Base-by-base conservation (phyloP, 1,140 invertebrate genomes). In the Sycophaga agraensis region DNA sequence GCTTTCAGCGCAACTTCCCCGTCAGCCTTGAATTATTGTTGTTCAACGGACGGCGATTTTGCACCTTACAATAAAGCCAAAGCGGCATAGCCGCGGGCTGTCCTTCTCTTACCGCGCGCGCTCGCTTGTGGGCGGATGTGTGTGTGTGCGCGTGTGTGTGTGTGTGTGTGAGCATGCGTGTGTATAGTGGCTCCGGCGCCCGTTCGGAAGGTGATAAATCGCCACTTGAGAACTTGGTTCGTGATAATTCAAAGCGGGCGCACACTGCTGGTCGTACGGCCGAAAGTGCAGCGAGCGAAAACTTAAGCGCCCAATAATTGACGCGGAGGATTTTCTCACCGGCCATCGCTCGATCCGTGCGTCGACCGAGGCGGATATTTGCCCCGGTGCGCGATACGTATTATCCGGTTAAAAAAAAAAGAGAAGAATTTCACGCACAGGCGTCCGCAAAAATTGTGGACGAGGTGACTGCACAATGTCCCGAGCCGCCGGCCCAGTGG, bases 11-110 rank as follows among this genome's bases (percentile, higher is more conserved):
- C n/a, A n/a, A n/a, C n/a, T n/a, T n/a, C n/a, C n/a, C n/a, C n/a
- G n/a, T n/a, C n/a, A n/a, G n/a, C n/a, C n/a, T n/a, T n/a, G n/a
- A n/a, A n/a, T 39, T 16, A 19, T 42, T 43, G 34, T 50, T 42
- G 9, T 59, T 59, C 28, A 53, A 19, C 46, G 37, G 46, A 50
- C 37, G 39, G 43, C 37, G 35, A 63, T 57, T 57, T 63, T 22
- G 56, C 31, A 49, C 43, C 46, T 63, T 31, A 43, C 54, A 63
- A 57, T 63, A 42, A 63, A 57, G 60, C 45, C 42, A 37, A 53
- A 60, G 59, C 49, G 59, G 19, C n/a, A n/a, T n/a, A n/a, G n/a
- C n/a, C 4, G 34, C 7, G 2, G 21, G 14, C 21, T n/a, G n/a
- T n/a, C n/a, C n/a, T n/a, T n/a, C n/a, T n/a, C 43, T 12, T 26